A percentile compares a stretch with the other conserved stretches of the same genome.
phyloP scores from a whole-genome alignment of 2,113 vertebrate species.

The Poicephalus meyeri region DNA sequence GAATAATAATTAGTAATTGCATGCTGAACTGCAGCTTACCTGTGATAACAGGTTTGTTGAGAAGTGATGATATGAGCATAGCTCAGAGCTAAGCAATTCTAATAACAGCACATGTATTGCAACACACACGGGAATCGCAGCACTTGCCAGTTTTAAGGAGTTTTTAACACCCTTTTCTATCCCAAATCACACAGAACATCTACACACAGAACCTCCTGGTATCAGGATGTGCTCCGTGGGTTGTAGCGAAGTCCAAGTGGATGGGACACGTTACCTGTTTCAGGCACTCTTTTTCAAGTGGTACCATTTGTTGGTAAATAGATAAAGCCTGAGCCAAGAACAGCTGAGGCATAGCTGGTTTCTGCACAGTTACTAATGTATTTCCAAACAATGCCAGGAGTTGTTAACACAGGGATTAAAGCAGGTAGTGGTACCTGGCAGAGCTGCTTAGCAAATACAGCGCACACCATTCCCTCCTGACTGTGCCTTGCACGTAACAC shows the following conservation, averaged over 20 bases:
- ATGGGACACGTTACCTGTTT: accelerated
- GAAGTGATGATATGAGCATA: neutral
- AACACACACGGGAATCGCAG: neutral
- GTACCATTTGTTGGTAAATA: neutral
- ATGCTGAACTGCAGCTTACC: neutral
- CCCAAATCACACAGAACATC: neutral
- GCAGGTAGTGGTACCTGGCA: constrained; percentile 20
- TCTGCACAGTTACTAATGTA: neutral
- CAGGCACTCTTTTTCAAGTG: neutral
- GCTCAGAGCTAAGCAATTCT: neutral
- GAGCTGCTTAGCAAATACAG: neutral
- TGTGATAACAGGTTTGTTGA: neutral
- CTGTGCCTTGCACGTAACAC: accelerated
- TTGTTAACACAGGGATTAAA: neutral
- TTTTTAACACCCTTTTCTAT: neutral
- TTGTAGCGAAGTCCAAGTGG: accelerated
- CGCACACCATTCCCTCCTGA: neutral
- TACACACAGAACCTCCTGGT: neutral
- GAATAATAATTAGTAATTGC: neutral
- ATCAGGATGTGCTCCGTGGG: accelerated
- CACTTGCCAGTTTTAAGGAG: neutral
- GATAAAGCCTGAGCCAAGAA: neutral
- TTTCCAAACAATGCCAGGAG: constrained; percentile 8
- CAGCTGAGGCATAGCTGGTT: neutral
- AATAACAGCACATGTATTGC: neutral